Conservation (phyloP, 2,113 vertebrate genomes). For the Felis chaus region DNA sequence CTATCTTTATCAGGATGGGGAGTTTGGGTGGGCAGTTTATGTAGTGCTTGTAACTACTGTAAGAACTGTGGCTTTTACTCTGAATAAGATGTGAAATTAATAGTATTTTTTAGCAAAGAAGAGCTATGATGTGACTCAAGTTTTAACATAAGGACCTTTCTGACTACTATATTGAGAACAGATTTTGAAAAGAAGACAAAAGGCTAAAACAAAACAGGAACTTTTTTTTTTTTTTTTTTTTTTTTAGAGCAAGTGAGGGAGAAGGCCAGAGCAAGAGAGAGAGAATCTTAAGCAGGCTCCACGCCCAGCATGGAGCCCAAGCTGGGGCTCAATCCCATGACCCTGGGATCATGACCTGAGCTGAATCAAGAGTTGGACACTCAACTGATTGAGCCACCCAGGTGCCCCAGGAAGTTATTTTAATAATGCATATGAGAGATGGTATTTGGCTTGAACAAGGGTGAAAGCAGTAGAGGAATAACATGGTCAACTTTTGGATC, state of each 20-base stretch:
- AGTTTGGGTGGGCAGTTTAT: neutral
- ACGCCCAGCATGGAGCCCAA: too few relatives aligned
- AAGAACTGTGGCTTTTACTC: neutral
- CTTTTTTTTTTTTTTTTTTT: neutral
- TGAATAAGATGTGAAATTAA: slow-evolving; percentile 26
- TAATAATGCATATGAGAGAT: neutral
- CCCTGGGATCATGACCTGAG: too few relatives aligned
- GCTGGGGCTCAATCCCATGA: too few relatives aligned
- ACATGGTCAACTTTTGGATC: neutral
- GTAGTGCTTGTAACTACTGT: neutral
- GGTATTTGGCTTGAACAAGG: neutral
- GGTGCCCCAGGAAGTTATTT: too few relatives aligned
- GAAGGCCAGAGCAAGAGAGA: too few relatives aligned
- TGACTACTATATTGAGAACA: neutral
- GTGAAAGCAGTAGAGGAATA: neutral
- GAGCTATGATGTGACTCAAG: neutral
- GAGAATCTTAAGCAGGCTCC: neutral
- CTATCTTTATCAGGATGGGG: neutral
- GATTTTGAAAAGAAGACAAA: neutral
- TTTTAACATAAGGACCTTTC: slow-evolving; percentile 35
- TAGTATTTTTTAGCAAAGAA: neutral
- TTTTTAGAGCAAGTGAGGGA: too few relatives aligned
- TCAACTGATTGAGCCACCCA: too few relatives aligned
- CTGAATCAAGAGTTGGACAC: too few relatives aligned
- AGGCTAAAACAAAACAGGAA: neutral